phyloP scores from a whole-genome alignment of 2,888 invertebrate genomes.

The Tachina fera region DNA sequence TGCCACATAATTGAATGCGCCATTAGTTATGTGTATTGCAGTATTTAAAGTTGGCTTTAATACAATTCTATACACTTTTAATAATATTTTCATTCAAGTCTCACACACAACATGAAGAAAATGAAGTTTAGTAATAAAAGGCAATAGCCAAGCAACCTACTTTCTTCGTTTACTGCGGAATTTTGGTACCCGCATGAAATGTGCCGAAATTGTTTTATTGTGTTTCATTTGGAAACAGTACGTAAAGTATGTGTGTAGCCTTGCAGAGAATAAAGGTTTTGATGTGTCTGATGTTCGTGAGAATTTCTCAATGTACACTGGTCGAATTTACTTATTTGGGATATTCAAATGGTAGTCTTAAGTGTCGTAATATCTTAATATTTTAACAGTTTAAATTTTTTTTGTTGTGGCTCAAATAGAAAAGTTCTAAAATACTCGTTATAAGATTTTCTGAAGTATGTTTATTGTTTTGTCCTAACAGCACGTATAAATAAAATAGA shows the following conservation, averaged over 20 bases:
- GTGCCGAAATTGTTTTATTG: slow-evolving; percentile 35
- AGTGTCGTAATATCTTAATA: too few species aligned
- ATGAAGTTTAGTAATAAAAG: slow-evolving; percentile 19
- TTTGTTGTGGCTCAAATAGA: too few species aligned
- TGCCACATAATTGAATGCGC: too few species aligned
- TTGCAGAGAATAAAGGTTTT: neutral
- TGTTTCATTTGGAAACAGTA: neutral
- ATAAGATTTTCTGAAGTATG: too few species aligned
- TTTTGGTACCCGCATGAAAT: slow-evolving; percentile 12
- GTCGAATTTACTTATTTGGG: neutral
- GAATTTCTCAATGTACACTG: neutral
- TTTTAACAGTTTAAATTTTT: too few species aligned
- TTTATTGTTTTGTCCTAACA: too few species aligned
- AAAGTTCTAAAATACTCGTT: too few species aligned
- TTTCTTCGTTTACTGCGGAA: slow-evolving; percentile 44
- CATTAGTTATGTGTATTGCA: too few species aligned
- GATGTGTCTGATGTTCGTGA: neutral
- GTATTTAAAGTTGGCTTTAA: too few species aligned
- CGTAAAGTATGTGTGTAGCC: neutral
- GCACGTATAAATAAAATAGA: too few species aligned
- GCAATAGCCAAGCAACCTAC: slow-evolving; percentile 29
- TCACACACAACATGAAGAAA: slow-evolving; percentile 2
- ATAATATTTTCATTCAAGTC: neutral
- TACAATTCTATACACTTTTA: too few species aligned
- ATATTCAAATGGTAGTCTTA: neutral